Evolutionary conservation across 2,113 vertebrate species (phyloP).

Genomic region (Pica pica): DNA sequence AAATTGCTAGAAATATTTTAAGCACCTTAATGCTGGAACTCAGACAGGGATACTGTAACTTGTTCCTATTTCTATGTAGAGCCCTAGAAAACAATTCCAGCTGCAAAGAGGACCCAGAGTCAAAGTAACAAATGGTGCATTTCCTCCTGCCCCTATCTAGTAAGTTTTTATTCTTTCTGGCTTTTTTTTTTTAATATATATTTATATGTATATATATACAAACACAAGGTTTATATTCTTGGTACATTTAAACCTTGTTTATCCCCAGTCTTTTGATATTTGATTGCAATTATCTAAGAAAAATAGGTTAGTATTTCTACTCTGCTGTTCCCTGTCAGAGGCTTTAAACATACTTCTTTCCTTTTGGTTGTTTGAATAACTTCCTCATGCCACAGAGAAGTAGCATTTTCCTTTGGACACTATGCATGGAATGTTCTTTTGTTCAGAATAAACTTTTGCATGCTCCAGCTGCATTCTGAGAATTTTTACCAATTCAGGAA

Average conservation of each 20-base stretch:
- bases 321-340: not conserved
- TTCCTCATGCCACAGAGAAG: not conserved
- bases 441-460: not conserved
- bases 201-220: not conserved
- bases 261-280: not conserved
- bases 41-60: not conserved
- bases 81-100: not conserved
- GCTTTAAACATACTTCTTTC: not conserved
- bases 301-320: not conserved
- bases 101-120: not conserved
- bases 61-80: not conserved
- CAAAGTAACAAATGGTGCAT: not conserved
- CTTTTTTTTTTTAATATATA: not conserved
- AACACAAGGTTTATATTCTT: not conserved
- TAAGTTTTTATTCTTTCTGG: not conserved
- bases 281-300: not conserved
- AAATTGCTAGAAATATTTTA: not conserved
- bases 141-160: not conserved
- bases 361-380: not conserved
- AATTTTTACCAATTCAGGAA: not conserved
- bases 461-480: not conserved
- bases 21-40: not conserved
- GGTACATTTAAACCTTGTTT: not conserved
- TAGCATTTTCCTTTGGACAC: not conserved
- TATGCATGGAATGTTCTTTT: not conserved